phyloP scores from a whole-genome alignment of 2,888 invertebrate species.

The Pandemis heparana region DNA sequence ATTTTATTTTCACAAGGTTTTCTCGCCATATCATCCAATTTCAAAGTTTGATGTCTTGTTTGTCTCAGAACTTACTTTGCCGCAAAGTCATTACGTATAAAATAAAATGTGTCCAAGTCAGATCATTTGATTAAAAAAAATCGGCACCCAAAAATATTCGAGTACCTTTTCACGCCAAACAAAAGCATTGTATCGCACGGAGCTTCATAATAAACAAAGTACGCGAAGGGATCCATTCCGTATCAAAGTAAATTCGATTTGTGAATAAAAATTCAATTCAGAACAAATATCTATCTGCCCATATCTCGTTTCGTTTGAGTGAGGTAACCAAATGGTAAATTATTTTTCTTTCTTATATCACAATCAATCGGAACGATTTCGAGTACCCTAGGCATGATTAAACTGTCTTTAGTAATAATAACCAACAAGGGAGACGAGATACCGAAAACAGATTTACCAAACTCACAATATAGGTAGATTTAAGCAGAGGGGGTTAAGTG shows the following conservation, averaged over 20 bases:
- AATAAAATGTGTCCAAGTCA: not conserved
- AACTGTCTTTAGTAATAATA: constrained; percentile 3
- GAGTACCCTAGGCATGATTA: not conserved
- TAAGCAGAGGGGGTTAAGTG: constrained; percentile 1
- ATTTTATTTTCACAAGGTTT: not conserved
- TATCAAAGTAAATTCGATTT: constrained; percentile 17
- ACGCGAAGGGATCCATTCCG: constrained; percentile 10
- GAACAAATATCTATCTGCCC: not conserved
- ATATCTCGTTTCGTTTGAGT: constrained; percentile 6
- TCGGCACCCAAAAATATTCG: constrained; percentile 9
- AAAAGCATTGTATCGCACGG: constrained; percentile 15
- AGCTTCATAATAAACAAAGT: constrained; percentile 11
- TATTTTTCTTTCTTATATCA: not conserved
- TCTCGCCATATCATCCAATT: not conserved
- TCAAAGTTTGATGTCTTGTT: not conserved
- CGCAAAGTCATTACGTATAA: not conserved
- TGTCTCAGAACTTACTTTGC: not conserved
- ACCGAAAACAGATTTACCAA: constrained; percentile 3
- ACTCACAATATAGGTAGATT: constrained; percentile 17
- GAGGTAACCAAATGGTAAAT: constrained; percentile 7
- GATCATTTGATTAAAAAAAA: not conserved
- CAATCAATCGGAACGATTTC: constrained; percentile 5
- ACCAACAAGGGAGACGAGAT: not conserved
- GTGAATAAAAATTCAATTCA: constrained; percentile 19
- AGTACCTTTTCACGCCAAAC: constrained; percentile 16